These are phyloP conservation scores for Eilema depressum DNA, from an alignment of 2,888 invertebrate genomes.

Conservation along the genomic window DNA sequence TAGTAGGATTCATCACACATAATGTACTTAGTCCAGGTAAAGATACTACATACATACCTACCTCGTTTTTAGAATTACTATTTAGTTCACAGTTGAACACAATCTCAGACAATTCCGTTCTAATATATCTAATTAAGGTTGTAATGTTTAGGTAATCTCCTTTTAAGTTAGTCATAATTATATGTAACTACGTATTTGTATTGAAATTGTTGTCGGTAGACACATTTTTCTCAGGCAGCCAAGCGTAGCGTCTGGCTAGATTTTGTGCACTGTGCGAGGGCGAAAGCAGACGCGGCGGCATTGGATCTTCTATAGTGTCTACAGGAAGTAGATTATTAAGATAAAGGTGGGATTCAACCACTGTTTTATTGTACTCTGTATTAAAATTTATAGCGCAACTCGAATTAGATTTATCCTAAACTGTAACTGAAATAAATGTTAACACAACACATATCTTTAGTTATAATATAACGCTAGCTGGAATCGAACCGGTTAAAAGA, in stretches of 20 bases:
- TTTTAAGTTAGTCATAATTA: not conserved
- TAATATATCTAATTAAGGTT: not conserved
- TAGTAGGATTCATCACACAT: too few relatives aligned
- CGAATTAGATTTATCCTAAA: not conserved
- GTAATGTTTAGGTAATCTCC: not conserved
- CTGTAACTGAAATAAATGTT: not conserved
- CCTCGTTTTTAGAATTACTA: not conserved
- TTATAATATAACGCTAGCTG: too few relatives aligned
- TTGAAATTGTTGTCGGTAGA: constrained; percentile 56
- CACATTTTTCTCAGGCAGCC: constrained; percentile 81
- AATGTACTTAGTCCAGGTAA: too few relatives aligned
- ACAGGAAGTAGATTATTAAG: constrained; percentile 55
- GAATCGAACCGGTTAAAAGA: too few relatives aligned
- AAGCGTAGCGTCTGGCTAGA: constrained; percentile 72
- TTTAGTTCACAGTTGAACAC: not conserved
- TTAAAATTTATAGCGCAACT: constrained; percentile 14
- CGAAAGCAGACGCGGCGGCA: constrained; percentile 60
- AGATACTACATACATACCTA: too few relatives aligned
- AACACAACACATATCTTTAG: too few relatives aligned
- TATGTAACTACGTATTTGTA: constrained; percentile 33
- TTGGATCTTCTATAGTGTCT: constrained; percentile 33
- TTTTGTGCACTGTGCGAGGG: constrained; percentile 54
- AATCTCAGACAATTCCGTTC: not conserved
- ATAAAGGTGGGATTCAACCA: constrained; percentile 47
- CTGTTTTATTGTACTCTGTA: constrained; percentile 37